These are phyloP conservation scores for Nymphalis c-album DNA, from an alignment of 2,888 invertebrate species.

Conservation along the genomic window DNA sequence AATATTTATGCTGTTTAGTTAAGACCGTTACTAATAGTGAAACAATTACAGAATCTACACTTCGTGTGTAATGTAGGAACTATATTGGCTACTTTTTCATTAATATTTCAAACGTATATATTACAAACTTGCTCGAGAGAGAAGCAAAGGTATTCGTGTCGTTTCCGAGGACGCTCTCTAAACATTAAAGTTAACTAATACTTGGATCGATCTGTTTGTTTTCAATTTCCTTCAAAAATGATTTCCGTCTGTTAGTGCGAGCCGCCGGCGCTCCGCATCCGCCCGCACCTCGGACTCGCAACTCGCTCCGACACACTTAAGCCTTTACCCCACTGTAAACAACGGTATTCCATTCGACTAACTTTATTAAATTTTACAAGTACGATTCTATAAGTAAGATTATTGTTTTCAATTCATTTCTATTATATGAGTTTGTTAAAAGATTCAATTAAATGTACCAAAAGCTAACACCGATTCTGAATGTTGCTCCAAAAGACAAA, in stretches of 20 bases:
- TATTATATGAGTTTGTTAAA: too few relatives aligned
- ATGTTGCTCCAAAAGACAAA: too few relatives aligned
- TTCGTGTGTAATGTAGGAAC: too few relatives aligned
- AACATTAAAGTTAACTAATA: conserved; percentile 31
- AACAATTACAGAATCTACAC: too few relatives aligned
- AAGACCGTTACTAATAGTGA: too few relatives aligned
- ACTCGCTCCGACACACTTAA: conserved; percentile 21
- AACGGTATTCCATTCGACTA: conserved; percentile 12
- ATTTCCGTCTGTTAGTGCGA: conserved; percentile 50
- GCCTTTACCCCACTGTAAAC: conserved; percentile 13
- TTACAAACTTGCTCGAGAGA: background rate
- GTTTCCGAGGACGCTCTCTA: conserved; percentile 15
- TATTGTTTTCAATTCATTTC: too few relatives aligned
- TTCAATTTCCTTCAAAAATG: conserved; percentile 60
- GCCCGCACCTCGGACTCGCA: conserved; percentile 1
- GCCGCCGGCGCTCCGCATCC: conserved; percentile 17
- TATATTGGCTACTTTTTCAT: too few relatives aligned
- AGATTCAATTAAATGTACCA: too few relatives aligned
- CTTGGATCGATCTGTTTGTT: conserved; percentile 53
- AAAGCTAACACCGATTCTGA: too few relatives aligned
- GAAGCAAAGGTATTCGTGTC: conserved; percentile 17
- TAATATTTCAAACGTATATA: background rate
- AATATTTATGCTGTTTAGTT: too few relatives aligned
- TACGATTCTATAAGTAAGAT: background rate
- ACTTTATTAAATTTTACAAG: conserved; percentile 15